Evolutionary conservation across 2,888 invertebrate genomes (phyloP).

Genomic region (Temnothorax rugatulus): DNA sequence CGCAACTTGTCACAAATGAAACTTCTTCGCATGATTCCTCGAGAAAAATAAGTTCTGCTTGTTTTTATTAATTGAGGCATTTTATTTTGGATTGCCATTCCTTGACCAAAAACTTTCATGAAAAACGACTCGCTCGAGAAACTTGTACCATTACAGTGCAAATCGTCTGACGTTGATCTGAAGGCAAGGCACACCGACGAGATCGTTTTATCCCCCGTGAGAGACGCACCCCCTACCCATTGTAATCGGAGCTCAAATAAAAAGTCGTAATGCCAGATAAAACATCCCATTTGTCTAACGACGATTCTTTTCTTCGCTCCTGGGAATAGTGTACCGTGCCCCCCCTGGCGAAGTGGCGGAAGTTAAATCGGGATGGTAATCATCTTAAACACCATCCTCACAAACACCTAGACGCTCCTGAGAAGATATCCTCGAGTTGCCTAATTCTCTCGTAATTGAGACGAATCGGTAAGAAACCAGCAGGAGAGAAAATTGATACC

Average conservation of each 20-base stretch:
- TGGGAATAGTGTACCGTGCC: conserved; percentile 55
- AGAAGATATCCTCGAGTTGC: conserved; percentile 70
- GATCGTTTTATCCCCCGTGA: conserved; percentile 55
- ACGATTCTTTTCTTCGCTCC: conserved; percentile 81
- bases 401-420: conserved; percentile 69
- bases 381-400: conserved; percentile 83
- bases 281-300: conserved; percentile 85
- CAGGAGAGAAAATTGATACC: conserved; percentile 26
- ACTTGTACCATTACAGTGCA: conserved; percentile 68
- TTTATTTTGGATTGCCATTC: conserved; percentile 34
- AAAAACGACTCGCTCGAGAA: conserved; percentile 19
- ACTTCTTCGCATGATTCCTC: neutral
- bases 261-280: conserved; percentile 85
- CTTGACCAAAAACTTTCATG: conserved; percentile 15
- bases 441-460: conserved; percentile 83
- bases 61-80: conserved; percentile 3
- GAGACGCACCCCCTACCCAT: conserved; percentile 66
- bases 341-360: conserved; percentile 36
- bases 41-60: neutral
- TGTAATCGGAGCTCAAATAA: conserved; percentile 85
- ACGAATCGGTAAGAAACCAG: conserved; percentile 77
- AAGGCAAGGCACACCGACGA: conserved; percentile 60
- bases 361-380: conserved; percentile 81
- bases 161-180: conserved; percentile 84
- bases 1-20: neutral